Evolutionary conservation across 2,113 vertebrate species (phyloP).

Genomic region (Centropus unirufus): DNA sequence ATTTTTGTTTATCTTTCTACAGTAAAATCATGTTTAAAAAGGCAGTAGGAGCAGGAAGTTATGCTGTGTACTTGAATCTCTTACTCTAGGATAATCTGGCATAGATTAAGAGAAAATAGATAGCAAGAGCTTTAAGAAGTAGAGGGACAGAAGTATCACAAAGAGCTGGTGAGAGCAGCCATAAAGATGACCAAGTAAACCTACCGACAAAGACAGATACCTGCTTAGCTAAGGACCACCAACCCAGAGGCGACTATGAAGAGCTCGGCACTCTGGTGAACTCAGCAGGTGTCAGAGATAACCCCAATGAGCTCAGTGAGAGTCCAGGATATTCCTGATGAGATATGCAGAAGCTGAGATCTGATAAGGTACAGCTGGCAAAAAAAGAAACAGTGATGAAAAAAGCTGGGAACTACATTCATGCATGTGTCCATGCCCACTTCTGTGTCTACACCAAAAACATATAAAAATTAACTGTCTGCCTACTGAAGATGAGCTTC

Average conservation of each 20-base stretch:
- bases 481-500: not conserved
- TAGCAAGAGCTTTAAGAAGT: not conserved
- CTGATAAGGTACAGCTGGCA: not conserved
- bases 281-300: not conserved
- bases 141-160: not conserved
- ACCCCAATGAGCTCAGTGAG: not conserved
- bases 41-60: not conserved
- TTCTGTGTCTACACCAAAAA: not conserved
- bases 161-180: not conserved
- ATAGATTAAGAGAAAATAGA: not conserved
- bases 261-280: not conserved
- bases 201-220: rapidly evolving
- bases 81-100: not conserved
- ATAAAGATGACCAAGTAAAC: not conserved
- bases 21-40: not conserved
- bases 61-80: not conserved
- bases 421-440: too few relatives aligned
- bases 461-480: not conserved
- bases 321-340: not conserved
- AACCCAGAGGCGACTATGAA: not conserved
- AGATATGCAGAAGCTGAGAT: not conserved
- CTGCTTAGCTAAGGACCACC: not conserved
- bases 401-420: not conserved
- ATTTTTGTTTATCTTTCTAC: not conserved
- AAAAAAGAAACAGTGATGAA: not conserved